Conservation (phyloP, 1,140 invertebrate species). For the Drosophila lini region DNA sequence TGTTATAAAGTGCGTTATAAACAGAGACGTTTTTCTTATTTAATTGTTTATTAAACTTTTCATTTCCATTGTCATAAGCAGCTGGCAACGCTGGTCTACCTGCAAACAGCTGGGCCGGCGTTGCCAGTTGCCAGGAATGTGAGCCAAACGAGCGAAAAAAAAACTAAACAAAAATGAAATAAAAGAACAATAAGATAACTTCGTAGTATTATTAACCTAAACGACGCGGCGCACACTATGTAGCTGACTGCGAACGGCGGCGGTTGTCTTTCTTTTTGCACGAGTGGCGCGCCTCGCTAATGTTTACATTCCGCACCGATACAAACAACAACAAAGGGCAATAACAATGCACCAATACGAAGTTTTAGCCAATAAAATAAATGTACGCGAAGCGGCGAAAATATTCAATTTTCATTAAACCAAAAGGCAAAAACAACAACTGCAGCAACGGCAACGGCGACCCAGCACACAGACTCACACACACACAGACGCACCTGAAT, state of each 20-base stretch:
- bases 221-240: slow-evolving; percentile 35
- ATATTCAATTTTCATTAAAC: slow-evolving; percentile 10
- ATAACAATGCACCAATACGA: slow-evolving; percentile 19
- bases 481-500: slow-evolving; percentile 5
- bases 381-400: slow-evolving; percentile 5
- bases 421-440: neutral
- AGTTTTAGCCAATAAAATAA: slow-evolving; percentile 12
- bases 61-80: neutral
- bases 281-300: slow-evolving; percentile 6
- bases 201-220: slow-evolving; percentile 41
- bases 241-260: slow-evolving; percentile 35
- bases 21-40: neutral
- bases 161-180: slow-evolving; percentile 14
- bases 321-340: slow-evolving; percentile 20
- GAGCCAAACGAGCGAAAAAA: slow-evolving; percentile 10
- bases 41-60: no score
- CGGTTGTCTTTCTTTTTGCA: slow-evolving; percentile 22
- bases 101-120: slow-evolving; percentile 35
- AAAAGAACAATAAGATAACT: slow-evolving; percentile 37
- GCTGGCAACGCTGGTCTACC: slow-evolving; percentile 3
- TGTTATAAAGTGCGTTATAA: no score
- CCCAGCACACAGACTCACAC: slow-evolving; percentile 5
- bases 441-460: neutral
- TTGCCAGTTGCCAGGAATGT: slow-evolving; percentile 26
- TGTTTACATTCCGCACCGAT: slow-evolving; percentile 26